phyloP scores from a whole-genome alignment of 2,888 invertebrate genomes.

The Agapetus fuscipes region DNA sequence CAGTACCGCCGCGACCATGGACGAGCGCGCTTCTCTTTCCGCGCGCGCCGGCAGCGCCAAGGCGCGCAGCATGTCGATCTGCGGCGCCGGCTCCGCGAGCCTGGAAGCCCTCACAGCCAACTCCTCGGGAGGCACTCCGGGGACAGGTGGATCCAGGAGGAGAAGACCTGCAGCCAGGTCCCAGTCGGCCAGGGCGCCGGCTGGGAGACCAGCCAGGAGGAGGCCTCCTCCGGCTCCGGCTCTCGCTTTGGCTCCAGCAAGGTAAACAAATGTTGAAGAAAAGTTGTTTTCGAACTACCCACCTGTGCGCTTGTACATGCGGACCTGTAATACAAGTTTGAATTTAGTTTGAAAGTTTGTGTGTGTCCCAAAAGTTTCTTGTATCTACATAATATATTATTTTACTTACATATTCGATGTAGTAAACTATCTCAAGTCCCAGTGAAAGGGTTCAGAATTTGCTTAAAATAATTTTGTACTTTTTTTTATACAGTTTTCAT shows the following conservation, averaged over 20 bases:
- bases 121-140: conserved; percentile 42
- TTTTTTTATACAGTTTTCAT: too few relatives aligned
- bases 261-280: conserved; percentile 8
- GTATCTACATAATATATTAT: too few relatives aligned
- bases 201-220: conserved; percentile 49
- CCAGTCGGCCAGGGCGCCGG: conserved; percentile 63
- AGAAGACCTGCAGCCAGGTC: conserved; percentile 64
- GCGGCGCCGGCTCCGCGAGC: conserved; percentile 59
- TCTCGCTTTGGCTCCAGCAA: conserved; percentile 14
- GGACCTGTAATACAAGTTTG: too few relatives aligned
- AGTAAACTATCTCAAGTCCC: too few relatives aligned
- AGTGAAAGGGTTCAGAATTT: too few relatives aligned
- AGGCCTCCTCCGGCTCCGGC: conserved; percentile 34
- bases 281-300: too few relatives aligned
- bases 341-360: too few relatives aligned
- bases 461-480: too few relatives aligned
- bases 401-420: too few relatives aligned
- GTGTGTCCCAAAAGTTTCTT: too few relatives aligned
- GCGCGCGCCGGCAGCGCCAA: conserved; percentile 56
- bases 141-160: conserved; percentile 42
- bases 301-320: too few relatives aligned
- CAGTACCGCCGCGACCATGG: conserved; percentile 49
- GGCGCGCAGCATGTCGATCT: conserved; percentile 67
- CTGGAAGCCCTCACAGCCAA: conserved; percentile 58
- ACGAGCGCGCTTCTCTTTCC: conserved; percentile 41